Percentiles rank a stretch among this genome's conserved stretches.
Conservation (phyloP, 2,797 vertebrate genomes). For the Percopsis omiscomaycus region DNA sequence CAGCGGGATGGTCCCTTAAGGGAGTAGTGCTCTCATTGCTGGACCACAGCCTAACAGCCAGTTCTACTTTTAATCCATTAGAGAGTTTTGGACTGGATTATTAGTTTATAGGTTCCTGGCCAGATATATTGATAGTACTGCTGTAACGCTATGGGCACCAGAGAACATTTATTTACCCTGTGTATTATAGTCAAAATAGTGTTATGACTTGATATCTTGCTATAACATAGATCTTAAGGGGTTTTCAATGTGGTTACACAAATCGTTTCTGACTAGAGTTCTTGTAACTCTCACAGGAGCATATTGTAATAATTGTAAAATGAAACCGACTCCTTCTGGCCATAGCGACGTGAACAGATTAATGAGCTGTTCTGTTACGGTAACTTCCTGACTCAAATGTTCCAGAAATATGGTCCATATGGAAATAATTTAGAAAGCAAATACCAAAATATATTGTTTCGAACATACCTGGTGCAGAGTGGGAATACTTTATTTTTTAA, state of each 20-base stretch:
- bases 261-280: constrained; percentile 34
- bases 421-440: constrained; percentile 1
- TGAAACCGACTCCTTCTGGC: constrained; percentile 27
- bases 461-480: background rate
- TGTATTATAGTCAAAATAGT: constrained; percentile 40
- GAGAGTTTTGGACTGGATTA: constrained; percentile 15
- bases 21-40: constrained; percentile 17
- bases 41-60: constrained; percentile 17
- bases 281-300: constrained; percentile 8
- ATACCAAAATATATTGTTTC: background rate
- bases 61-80: constrained; percentile 26
- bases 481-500: too few relatives aligned
- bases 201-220: constrained; percentile 23
- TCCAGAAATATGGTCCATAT: background rate
- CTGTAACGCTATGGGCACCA: constrained; percentile 19
- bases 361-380: background rate
- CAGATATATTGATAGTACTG: constrained; percentile 29
- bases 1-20: background rate
- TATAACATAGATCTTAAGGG: constrained; percentile 13
- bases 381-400: constrained; percentile 16
- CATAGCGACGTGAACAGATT: constrained; percentile 8
- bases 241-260: constrained; percentile 24
- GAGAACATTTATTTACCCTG: constrained; percentile 30
- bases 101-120: constrained; percentile 36
- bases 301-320: constrained; percentile 22